Percentiles rank a stretch among this genome's conserved stretches.
phyloP scores from a whole-genome alignment of 1,140 invertebrate species.

The Zophobas atratus region DNA sequence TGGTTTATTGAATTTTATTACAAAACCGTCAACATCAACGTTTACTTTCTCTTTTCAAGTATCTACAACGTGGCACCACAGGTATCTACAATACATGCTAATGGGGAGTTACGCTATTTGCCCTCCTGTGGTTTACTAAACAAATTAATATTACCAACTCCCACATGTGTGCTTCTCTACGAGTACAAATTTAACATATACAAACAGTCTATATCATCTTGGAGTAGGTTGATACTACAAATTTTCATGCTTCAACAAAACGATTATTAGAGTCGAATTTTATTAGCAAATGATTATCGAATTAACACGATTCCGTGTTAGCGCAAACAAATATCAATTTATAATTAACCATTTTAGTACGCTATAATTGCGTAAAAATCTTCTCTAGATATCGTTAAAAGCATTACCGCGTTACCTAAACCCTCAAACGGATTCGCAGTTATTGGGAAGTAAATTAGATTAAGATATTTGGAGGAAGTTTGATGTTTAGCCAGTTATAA shows the following conservation, averaged over 20 bases:
- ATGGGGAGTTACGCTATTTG: slow-evolving; percentile 26
- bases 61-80: slow-evolving; percentile 21
- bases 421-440: background rate
- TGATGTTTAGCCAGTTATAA: background rate
- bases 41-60: slow-evolving; percentile 2
- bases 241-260: slow-evolving; percentile 19
- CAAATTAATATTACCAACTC: slow-evolving; percentile 33
- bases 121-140: slow-evolving; percentile 34
- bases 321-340: too few species aligned
- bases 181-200: slow-evolving; percentile 38
- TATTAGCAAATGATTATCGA: background rate
- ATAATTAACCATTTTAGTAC: too few species aligned
- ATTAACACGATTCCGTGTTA: too few species aligned
- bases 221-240: slow-evolving; percentile 28
- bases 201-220: slow-evolving; percentile 32
- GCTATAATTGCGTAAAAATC: too few species aligned
- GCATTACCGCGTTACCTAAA: background rate
- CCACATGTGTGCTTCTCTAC: slow-evolving; percentile 38
- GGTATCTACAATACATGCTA: slow-evolving; percentile 29
- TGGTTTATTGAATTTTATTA: slow-evolving; percentile 38
- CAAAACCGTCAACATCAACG: slow-evolving; percentile 30
- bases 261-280: slow-evolving; percentile 18
- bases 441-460: background rate
- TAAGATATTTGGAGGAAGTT: background rate
- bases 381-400: too few species aligned